Evolutionary conservation across 2,888 invertebrate genomes (phyloP).

Genomic region (Cryptus armator): DNA sequence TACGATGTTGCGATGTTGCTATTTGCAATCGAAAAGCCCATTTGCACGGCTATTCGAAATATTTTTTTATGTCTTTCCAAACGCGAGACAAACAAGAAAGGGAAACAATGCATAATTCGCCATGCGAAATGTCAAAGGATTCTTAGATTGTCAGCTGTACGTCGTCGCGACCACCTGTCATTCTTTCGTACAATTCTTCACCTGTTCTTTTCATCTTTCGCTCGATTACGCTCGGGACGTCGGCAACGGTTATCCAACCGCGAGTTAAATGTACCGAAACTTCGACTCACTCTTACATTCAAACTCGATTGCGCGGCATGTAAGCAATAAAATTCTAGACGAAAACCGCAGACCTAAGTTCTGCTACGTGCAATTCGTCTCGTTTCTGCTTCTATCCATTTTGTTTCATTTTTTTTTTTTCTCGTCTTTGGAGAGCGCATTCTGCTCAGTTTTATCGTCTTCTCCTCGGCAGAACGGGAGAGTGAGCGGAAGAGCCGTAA

Average conservation of each 20-base stretch:
- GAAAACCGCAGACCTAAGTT: slow-evolving; percentile 45
- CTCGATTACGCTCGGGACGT: slow-evolving; percentile 42
- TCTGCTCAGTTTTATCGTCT: slow-evolving; percentile 25
- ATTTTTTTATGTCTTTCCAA: no score
- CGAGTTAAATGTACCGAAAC: slow-evolving; percentile 68
- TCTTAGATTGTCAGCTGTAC: slow-evolving; percentile 36
- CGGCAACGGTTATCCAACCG: slow-evolving; percentile 61
- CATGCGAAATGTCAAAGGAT: slow-evolving; percentile 15
- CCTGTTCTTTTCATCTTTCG: slow-evolving; percentile 40
- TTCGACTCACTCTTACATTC: slow-evolving; percentile 24
- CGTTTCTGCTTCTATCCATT: slow-evolving; percentile 29
- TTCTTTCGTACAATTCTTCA: background rate
- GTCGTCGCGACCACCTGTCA: slow-evolving; percentile 34
- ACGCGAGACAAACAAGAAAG: background rate
- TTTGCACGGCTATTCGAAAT: no score
- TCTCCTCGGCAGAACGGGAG: background rate
- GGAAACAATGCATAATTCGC: background rate
- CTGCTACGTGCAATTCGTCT: slow-evolving; percentile 39
- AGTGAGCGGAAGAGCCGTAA: slow-evolving; percentile 2
- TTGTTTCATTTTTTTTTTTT: background rate
- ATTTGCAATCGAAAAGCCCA: no score
- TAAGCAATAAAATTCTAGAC: slow-evolving; percentile 34
- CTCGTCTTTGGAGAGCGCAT: background rate
- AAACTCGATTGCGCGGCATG: slow-evolving; percentile 47
- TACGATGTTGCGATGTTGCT: no score